Base-by-base conservation (phyloP, 2,113 vertebrate species). In the Melozone crissalis region DNA sequence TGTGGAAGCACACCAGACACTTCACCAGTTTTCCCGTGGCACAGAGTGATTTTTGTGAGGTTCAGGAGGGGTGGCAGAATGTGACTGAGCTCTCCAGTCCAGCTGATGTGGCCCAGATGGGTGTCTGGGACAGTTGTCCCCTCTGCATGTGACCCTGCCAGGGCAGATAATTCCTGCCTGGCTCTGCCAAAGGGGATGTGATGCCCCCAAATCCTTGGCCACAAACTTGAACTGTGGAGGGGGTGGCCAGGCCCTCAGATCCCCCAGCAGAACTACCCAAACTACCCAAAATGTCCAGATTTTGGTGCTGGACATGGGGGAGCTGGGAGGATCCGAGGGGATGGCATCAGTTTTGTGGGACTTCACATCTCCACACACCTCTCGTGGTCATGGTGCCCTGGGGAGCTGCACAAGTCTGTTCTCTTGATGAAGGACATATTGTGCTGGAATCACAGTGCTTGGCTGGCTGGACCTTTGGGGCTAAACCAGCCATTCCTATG, bases 401-500 rank as follows among this genome's bases (percentile, higher is more conserved):
- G 61, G 68, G 89, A 89, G 22, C n/a, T 3, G 67, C 61, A 54
- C 31, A 73, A 0, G 37, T 54, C 13, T 35, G 59, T 62, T 92
- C 46, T 94, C 27, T 26, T 46, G 68, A 63, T 77, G 86, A 93
- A 84, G 77, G 57, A 63, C 94, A 80, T 58, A 55, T 10, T 90
- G 88, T 93, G 55, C 83, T 58, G 47, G 55, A 90, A 92, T 68
- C 24, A 41, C 22, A 41, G 67, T 21, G 39, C 76, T 67, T 62
- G 43, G 63, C 80, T 84, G 41, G 89, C 30, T 44, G 65, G 68
- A 84, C 65, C 31, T 95, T 41, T 75, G 94, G 69, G 84, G 52
- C 80, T 65, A 47, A 65, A 93, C 15, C 72, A 90, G 35, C 76
- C 73, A 44, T 90, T 95, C 77, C 80, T 61, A 67, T 68, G 39